Conservation (phyloP, 35 echinoderm and acorn worm genomes). For the Apostichopus japonicus region DNA sequence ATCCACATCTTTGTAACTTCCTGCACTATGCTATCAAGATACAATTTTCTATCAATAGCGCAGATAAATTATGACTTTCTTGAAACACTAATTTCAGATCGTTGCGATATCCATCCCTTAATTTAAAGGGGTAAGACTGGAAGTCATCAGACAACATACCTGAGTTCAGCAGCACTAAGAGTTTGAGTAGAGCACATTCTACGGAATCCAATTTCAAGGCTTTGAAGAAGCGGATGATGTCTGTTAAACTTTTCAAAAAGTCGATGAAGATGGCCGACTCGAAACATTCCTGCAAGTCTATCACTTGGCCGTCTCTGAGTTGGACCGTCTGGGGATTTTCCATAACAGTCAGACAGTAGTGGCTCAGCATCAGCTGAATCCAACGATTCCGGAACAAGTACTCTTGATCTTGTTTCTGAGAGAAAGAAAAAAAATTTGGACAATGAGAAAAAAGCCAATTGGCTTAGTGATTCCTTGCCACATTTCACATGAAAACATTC, state of each 20-base stretch:
- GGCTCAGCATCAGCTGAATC: conserved; percentile 38
- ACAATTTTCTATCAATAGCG: no score
- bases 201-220: not conserved
- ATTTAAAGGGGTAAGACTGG: no score
- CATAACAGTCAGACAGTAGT: not conserved
- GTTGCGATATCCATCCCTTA: no score
- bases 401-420: conserved; percentile 21
- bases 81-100: no score
- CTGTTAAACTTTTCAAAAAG: conserved; percentile 2
- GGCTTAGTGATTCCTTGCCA: no score
- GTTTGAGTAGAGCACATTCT: conserved; percentile 28
- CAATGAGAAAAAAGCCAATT: not conserved
- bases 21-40: no score
- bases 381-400: conserved; percentile 24
- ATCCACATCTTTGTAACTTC: no score
- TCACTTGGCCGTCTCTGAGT: not conserved
- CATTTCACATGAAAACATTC: no score
- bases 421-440: not conserved
- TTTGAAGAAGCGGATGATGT: not conserved
- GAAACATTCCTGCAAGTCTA: conserved; percentile 25
- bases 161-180: conserved; percentile 37
- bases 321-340: not conserved
- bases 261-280: conserved; percentile 22
- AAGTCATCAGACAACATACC: not conserved
- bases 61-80: no score